These are phyloP conservation scores for Argya squamiceps DNA, from an alignment of 2,797 vertebrate species.

Conservation along the genomic window DNA sequence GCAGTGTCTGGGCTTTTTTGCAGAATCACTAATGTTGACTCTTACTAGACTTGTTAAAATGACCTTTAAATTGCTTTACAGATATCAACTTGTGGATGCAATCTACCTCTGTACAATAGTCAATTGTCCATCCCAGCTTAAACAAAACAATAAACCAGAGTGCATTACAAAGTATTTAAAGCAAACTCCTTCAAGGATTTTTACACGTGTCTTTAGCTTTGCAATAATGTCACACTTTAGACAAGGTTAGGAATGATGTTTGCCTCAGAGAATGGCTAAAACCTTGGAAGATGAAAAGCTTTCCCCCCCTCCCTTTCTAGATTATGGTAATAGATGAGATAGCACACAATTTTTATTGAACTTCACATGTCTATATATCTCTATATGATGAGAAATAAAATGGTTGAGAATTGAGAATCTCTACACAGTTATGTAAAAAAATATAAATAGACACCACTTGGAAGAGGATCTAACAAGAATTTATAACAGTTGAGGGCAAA, in stretches of 20 bases:
- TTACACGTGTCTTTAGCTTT: not conserved
- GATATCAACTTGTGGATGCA: not conserved
- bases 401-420: too few species aligned
- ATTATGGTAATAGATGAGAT: not conserved
- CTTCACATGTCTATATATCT: not conserved
- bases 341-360: not conserved
- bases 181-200: not conserved
- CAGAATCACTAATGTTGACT: slow-evolving; percentile 36
- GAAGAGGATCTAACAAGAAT: not conserved
- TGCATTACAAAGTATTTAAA: slow-evolving; percentile 25
- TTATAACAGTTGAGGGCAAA: not conserved
- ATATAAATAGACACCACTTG: not conserved
- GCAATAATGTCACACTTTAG: not conserved
- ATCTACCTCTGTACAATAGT: slow-evolving; percentile 29
- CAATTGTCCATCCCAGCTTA: slow-evolving; percentile 3
- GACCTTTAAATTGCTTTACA: slow-evolving; percentile 46
- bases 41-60: slow-evolving; percentile 37
- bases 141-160: not conserved
- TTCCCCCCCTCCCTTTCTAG: accelerated
- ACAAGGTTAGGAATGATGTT: not conserved
- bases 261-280: not conserved
- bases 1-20: slow-evolving; percentile 31
- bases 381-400: too few species aligned
- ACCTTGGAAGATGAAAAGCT: not conserved
- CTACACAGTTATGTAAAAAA: accelerated